phyloP scores from a whole-genome alignment of 2,888 invertebrate genomes.

The Agonopterix heracliana region DNA sequence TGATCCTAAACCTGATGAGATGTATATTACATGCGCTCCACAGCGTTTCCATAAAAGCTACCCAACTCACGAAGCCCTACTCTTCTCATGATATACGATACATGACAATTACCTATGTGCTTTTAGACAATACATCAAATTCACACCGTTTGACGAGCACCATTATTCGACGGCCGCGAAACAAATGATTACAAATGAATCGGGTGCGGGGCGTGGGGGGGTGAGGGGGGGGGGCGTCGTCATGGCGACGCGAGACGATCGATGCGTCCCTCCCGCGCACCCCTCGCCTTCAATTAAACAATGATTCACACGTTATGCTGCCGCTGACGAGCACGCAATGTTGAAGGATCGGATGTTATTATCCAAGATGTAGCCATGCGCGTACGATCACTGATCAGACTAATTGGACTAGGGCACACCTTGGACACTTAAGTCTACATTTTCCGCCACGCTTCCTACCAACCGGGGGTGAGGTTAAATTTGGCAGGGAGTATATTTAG shows the following conservation, averaged over 20 bases:
- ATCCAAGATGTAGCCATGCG: constrained; percentile 7
- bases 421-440: too few relatives aligned
- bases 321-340: constrained; percentile 48
- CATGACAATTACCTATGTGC: neutral
- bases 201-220: constrained; percentile 35
- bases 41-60: too few relatives aligned
- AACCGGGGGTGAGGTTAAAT: too few relatives aligned
- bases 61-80: too few relatives aligned
- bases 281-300: constrained; percentile 63
- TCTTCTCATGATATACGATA: too few relatives aligned
- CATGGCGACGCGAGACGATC: constrained; percentile 69
- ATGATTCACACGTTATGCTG: constrained; percentile 61
- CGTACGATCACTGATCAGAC: too few relatives aligned
- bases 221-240: constrained; percentile 40
- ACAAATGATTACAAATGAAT: constrained; percentile 76
- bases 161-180: constrained; percentile 68
- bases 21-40: too few relatives aligned
- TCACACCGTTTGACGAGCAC: constrained; percentile 57
- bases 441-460: too few relatives aligned
- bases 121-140: constrained; percentile 55
- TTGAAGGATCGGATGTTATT: constrained; percentile 19
- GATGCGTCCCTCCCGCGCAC: constrained; percentile 42
- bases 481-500: too few relatives aligned
- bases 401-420: too few relatives aligned
- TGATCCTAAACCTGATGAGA: too few relatives aligned